Percentiles rank a stretch among this genome's conserved stretches.
Evolutionary conservation across 2,888 invertebrate genomes (phyloP).

Genomic region (Thecocarcelia acutangulata): DNA sequence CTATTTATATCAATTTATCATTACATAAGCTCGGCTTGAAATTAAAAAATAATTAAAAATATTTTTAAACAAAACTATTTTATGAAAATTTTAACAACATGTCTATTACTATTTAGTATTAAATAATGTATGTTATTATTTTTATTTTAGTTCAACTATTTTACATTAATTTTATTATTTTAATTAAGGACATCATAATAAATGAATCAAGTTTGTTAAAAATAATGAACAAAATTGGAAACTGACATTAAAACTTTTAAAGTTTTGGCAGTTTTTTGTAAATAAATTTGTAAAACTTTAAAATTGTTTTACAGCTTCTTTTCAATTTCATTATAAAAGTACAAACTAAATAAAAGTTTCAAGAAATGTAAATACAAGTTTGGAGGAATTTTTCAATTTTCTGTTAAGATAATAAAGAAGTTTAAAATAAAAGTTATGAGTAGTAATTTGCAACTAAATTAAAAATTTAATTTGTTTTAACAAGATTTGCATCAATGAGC

Average conservation of each 20-base stretch:
- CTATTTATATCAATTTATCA: conserved; percentile 53
- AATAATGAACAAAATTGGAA: conserved; percentile 38
- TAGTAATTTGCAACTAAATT: conserved; percentile 35
- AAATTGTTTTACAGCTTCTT: conserved; percentile 11
- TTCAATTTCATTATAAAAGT: conserved; percentile 10
- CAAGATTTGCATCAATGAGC: conserved; percentile 16
- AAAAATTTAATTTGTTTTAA: conserved; percentile 12
- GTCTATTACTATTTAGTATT: conserved; percentile 13
- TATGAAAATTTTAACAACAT: conserved; percentile 38
- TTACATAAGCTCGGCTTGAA: conserved; percentile 71
- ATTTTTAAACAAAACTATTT: conserved; percentile 22
- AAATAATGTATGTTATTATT: background rate
- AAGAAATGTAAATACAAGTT: conserved; percentile 35
- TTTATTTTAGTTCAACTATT: conserved; percentile 56
- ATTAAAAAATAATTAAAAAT: conserved; percentile 49
- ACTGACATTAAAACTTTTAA: conserved; percentile 78
- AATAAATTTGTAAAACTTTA: conserved; percentile 28
- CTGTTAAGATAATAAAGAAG: background rate
- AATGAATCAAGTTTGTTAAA: conserved; percentile 30
- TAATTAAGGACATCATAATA: conserved; percentile 17
- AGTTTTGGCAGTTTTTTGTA: conserved; percentile 78
- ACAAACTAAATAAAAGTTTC: conserved; percentile 7
- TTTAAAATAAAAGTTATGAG: background rate
- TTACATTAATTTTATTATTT: conserved; percentile 61
- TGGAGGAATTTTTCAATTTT: background rate